Base-by-base conservation (phyloP, 2,888 invertebrate species). In the Trichogramma evanescens region DNA sequence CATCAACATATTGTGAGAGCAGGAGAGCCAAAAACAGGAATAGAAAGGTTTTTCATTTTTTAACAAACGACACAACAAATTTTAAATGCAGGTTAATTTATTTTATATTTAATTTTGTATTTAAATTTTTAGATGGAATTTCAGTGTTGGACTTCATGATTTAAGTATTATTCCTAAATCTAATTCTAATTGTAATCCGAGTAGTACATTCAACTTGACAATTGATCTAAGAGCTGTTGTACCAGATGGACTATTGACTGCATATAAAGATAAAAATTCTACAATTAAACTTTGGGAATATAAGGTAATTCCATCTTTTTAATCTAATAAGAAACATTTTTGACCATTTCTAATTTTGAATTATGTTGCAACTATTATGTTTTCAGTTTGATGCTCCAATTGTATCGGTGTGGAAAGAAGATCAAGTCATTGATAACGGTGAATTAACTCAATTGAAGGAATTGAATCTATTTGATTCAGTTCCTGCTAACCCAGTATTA, bases 121-220 rank as follows among this genome's bases (percentile, higher is more conserved):
- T 58, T 42, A 62, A 58, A 48, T 51, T 50, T 66, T 10, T 67
- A 83, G 94, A 73, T 96, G 96, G 96, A 96, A 96, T 81, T 96
- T 95, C 76, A 95, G 94, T 77, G 95, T 96, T 38, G 94, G 91
- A 0, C 88, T 91, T 67, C 93, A 95, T 76, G 89, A 94, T 68
- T 73, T 95, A 54, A 86, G 87, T 58, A 61, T 88, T 71, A 71
- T 82, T 59, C 78, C 80, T 59, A 77, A 79, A 51, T 72, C 74
- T 45, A 68, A 70, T 61, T 57, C 51, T 9, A 83, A 83, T 62
- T 87, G 87, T 61, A 77, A 71, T 45, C 59, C 67, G 61, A 48
- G 59, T 9, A n/a, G 53, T 49, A n/a, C 63, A 41, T 50, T 62
- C 7, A 52, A 66, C 49, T 60, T 65, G 42, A 74, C 74, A 52